Evolutionary conservation across 2,888 invertebrate species (phyloP), one percentile per base, ranked within the genome.

Genomic region (Aproaerema taeniolella): DNA sequence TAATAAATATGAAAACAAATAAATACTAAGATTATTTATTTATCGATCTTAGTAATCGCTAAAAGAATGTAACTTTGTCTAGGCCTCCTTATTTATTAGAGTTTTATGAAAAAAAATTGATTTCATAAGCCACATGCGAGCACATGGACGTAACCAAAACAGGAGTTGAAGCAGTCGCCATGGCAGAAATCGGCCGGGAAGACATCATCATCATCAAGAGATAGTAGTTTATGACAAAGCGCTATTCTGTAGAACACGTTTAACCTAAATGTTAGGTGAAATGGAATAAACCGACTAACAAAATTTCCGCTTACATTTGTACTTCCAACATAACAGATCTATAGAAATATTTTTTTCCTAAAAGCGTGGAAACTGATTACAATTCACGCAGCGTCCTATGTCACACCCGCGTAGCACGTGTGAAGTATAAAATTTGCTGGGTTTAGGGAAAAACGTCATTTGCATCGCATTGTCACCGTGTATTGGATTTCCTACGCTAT

Each of bases 361-460:
- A 20, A 38, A 28, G 26, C 31, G 36, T 39, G 24, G 30, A 6
- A 25, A 32, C 61, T 65, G 57, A 61, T 71, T 70, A 38, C 34
- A 43, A 71, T 67, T 61, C 69, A 28, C 42, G 9, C 25, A 45
- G 44, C 47, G 48, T 12, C n/a, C 15, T 17, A 15, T 14, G 7
- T 28, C 44, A 31, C 45, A 34, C 43, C 45, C 47, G 43, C 54
- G 54, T 47, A 49, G 54, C 55, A 62, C 67, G 65, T 67, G 67
- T 63, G 63, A 61, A 67, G 67, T 66, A 62, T 60, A 47, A 49
- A 56, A 53, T 59, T 61, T 59, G 52, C 41, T 42, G 57, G 48
- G 55, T 50, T 59, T 61, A 50, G 50, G 38, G 45, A 55, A 55
- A 51, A 62, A 60, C 60, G 57, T 54, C 57, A 67, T 67, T 64